phyloP scores from a whole-genome alignment of 1,140 invertebrate species.

The Neodiprion virginianus region DNA sequence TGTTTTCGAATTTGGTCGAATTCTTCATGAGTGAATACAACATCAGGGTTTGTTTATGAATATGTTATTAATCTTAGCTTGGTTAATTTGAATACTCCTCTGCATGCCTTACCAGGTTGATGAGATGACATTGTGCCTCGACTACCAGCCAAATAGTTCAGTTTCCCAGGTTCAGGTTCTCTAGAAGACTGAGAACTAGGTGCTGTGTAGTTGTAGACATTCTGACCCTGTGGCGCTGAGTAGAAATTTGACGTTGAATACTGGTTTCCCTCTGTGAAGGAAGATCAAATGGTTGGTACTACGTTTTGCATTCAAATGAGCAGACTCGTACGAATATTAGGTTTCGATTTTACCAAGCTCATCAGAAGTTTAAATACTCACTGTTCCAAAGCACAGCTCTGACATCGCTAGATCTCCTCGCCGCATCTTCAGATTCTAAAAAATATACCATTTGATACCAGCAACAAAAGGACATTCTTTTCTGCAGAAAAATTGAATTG shows the following conservation, averaged over 20 bases:
- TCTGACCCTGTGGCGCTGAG: conserved; percentile 46
- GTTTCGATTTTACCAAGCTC: too few relatives aligned
- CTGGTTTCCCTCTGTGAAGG: conserved; percentile 48
- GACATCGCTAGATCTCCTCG: conserved; percentile 75
- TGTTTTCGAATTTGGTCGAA: not conserved
- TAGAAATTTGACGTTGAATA: conserved; percentile 53
- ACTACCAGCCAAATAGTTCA: conserved; percentile 49
- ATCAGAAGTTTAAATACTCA: conserved; percentile 61
- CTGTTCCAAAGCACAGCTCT: conserved; percentile 83
- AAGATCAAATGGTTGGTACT: conserved; percentile 17
- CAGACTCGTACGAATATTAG: not conserved
- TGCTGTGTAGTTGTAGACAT: conserved; percentile 51
- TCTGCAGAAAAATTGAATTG: conserved; percentile 6
- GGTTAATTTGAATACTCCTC: conserved; percentile 10
- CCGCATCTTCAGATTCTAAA: conserved; percentile 77
- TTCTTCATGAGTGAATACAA: too few relatives aligned
- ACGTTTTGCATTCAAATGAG: not conserved
- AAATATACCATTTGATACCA: too few relatives aligned
- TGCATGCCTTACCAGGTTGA: conserved; percentile 39
- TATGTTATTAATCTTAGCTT: not conserved
- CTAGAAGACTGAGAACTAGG: conserved; percentile 49
- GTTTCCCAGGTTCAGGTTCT: conserved; percentile 51
- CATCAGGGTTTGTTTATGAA: not conserved
- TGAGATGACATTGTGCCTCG: conserved; percentile 46
- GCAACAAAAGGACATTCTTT: conserved; percentile 58